Evolutionary conservation across 35 echinoderm and acorn worm genomes (phyloP).

Genomic region (Ptychodera flava): DNA sequence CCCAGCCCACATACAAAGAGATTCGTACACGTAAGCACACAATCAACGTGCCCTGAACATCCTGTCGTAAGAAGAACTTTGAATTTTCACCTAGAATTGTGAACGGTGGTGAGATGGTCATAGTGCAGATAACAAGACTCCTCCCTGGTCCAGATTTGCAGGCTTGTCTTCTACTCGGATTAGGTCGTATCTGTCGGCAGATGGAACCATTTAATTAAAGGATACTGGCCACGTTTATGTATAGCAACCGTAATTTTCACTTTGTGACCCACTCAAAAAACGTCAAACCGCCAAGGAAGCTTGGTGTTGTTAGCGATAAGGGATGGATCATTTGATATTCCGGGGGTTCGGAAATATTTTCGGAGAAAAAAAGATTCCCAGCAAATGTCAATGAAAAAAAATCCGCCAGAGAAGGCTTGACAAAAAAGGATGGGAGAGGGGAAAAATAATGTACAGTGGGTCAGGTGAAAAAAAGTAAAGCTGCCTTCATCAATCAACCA

Average conservation of each 20-base stretch:
- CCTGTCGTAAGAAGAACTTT: not conserved
- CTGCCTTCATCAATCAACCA: too few species aligned
- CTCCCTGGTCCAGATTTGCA: not conserved
- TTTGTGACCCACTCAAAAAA: too few species aligned
- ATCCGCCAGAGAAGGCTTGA: too few species aligned
- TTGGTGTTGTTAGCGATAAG: not conserved
- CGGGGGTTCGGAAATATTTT: not conserved
- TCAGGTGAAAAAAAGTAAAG: too few species aligned
- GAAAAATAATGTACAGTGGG: too few species aligned
- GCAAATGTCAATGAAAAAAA: too few species aligned
- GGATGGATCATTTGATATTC: not conserved
- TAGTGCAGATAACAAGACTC: not conserved
- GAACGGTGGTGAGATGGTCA: not conserved
- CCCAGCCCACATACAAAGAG: too few species aligned
- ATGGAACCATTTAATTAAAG: not conserved
- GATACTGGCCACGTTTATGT: not conserved
- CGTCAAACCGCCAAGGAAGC: not conserved
- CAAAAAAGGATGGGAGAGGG: too few species aligned
- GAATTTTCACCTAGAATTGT: not conserved
- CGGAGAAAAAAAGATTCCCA: too few species aligned
- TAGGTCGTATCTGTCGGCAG: not conserved
- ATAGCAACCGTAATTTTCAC: not conserved
- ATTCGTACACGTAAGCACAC: too few species aligned
- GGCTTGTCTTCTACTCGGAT: not conserved
- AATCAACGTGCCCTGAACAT: too few species aligned